A percentile compares a stretch with the other conserved stretches of the same genome.
phyloP scores from a whole-genome alignment of 2,888 invertebrate genomes.

The Drosophila histrio region DNA sequence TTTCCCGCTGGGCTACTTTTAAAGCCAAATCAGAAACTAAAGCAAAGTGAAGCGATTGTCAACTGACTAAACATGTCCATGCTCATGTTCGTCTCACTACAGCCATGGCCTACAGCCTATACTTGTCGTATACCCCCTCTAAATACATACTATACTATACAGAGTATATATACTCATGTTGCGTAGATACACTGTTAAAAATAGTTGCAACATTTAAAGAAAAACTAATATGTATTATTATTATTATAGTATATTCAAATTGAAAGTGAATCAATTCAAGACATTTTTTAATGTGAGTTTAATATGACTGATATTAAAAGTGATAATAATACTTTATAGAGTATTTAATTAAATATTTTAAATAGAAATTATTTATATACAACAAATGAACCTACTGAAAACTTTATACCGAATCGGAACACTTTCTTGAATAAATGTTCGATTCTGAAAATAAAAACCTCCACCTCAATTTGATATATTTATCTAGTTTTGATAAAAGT shows the following conservation, averaged over 20 bases:
- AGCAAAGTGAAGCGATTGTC: conserved; percentile 19
- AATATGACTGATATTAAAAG: too few species aligned
- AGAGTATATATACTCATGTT: conserved; percentile 2
- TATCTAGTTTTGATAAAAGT: too few species aligned
- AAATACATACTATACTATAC: not conserved
- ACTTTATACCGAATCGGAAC: too few species aligned
- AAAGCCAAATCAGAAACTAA: not conserved
- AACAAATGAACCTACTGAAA: too few species aligned
- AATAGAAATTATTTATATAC: too few species aligned
- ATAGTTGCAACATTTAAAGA: not conserved
- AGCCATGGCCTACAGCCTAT: not conserved
- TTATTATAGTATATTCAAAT: not conserved
- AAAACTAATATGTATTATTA: not conserved
- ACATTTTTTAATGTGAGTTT: too few species aligned
- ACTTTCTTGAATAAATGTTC: too few species aligned
- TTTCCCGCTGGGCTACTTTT: not conserved
- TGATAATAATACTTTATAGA: too few species aligned
- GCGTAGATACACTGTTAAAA: not conserved
- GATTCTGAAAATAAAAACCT: too few species aligned
- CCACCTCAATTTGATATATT: too few species aligned
- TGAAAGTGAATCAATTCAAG: too few species aligned
- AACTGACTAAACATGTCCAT: conserved; percentile 29
- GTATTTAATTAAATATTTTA: too few species aligned
- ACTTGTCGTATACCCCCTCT: not conserved
- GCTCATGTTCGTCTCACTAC: not conserved